A percentile compares a stretch with the other conserved stretches of the same genome.
phyloP scores from a whole-genome alignment of 1,140 invertebrate species.

The Onthophagus taurus region DNA sequence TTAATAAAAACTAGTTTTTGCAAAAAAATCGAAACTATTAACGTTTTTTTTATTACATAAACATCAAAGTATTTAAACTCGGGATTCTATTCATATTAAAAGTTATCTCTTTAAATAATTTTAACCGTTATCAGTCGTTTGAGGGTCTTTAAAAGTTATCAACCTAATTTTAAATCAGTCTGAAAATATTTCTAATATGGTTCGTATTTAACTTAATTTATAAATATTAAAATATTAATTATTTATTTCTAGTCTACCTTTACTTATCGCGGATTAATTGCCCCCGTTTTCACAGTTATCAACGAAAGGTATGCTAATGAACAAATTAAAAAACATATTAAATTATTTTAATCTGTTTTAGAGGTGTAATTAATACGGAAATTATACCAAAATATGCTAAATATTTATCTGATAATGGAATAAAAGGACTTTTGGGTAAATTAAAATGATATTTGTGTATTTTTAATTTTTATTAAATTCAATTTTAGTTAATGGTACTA shows the following conservation, averaged over 20 bases:
- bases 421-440: slow-evolving; percentile 57
- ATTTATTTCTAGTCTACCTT: slow-evolving; percentile 2
- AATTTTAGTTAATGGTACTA: slow-evolving; percentile 62
- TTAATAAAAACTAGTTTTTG: too few species aligned
- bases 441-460: slow-evolving; percentile 7
- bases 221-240: background rate
- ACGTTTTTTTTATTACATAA: too few species aligned
- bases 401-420: slow-evolving; percentile 45
- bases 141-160: too few species aligned
- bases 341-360: slow-evolving; percentile 31
- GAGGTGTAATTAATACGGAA: slow-evolving; percentile 42
- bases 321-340: slow-evolving; percentile 12
- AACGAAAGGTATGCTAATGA: slow-evolving; percentile 44
- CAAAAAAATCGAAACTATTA: too few species aligned
- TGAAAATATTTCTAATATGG: too few species aligned
- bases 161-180: too few species aligned
- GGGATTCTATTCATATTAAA: too few species aligned
- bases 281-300: slow-evolving; percentile 58
- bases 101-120: too few species aligned
- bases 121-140: too few species aligned
- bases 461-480: background rate
- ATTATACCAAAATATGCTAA: slow-evolving; percentile 53
- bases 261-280: slow-evolving; percentile 47
- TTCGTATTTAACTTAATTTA: too few species aligned
- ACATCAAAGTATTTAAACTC: too few species aligned